Conservation (phyloP, 2,797 vertebrate species). For the Dermochelys coriacea region DNA sequence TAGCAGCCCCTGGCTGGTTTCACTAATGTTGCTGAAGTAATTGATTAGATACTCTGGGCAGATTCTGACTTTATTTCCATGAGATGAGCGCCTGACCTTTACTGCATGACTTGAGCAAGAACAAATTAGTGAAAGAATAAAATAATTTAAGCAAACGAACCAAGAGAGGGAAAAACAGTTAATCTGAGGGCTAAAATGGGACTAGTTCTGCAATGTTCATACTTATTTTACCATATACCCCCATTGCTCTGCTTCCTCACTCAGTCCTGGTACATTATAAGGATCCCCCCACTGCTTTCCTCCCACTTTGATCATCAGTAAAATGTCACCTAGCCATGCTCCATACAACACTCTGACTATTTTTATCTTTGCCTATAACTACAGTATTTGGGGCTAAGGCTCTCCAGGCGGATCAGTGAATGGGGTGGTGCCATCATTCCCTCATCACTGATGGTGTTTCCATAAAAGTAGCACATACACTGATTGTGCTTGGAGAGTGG, state of each 20-base stretch:
- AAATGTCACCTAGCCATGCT: background rate
- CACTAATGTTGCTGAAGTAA: background rate
- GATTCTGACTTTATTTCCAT: background rate
- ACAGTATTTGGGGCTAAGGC: background rate
- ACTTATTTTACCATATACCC: background rate
- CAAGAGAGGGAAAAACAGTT: background rate
- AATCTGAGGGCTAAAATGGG: background rate
- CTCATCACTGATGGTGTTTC: background rate
- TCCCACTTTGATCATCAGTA: background rate
- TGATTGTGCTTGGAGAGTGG: background rate
- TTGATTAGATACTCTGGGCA: background rate
- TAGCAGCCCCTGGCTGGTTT: background rate
- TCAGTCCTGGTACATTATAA: background rate
- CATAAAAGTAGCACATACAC: background rate
- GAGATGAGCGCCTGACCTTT: background rate
- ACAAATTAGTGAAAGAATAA: background rate
- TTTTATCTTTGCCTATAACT: background rate
- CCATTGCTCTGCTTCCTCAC: background rate
- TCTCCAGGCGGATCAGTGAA: background rate
- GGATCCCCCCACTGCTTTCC: background rate
- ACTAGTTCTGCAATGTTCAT: background rate
- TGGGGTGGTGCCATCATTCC: background rate
- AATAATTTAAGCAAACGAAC: background rate
- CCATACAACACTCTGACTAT: background rate
- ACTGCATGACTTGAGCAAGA: background rate